Base-by-base conservation (phyloP, 2,888 invertebrate genomes). In the Thera obeliscata region DNA sequence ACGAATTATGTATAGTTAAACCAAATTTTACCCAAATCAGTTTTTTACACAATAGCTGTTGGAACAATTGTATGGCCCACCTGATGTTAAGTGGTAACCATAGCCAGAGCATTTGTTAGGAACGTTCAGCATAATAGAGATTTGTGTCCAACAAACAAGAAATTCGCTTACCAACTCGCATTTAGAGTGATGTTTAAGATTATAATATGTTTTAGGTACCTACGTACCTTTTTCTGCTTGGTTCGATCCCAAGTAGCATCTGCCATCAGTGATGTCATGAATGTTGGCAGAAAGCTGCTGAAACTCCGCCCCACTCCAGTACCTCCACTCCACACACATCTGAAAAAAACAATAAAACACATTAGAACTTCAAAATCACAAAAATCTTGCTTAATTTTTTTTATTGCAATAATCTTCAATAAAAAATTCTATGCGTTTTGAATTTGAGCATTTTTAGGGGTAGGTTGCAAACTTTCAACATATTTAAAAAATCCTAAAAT, bases 321-420 rank as follows among this genome's bases (percentile, higher is more conserved):
- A 63, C 64, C 67, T 54, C 49, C 64, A 72, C 65, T 9, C 9
- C 43, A n/a, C n/a, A n/a, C n/a, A n/a, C n/a, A 72, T 64, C 85
- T 85, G 85, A 78, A 85, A 73, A 86, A 79, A 59, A 72, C 73
- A 81, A 81, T 64, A 78, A 76, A 76, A 68, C 66, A 70, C 62
- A 71, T 76, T 79, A 67, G 76, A 79, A 76, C 76, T 22, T 22
- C 22, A 73, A 70, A 66, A 76, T 9, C 43, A 7, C 5, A 41
- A 5, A 38, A 38, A 4, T 41, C 41, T 5, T 41, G 41, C 41
- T 22, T 22, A 22, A 41, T 41, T 46, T 46, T 46, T 9, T 46
- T 46, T 22, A 22, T 22, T 22, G 22, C 22, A 22, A 22, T 22
- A 22, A 22, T 22, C 22, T 22, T 22, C 22, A 22, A 22, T 22